A percentile compares a stretch with the other conserved stretches of the same genome.
Evolutionary conservation across 2,113 vertebrate genomes (phyloP).

Genomic region (Rhinopomastus cyanomelas): DNA sequence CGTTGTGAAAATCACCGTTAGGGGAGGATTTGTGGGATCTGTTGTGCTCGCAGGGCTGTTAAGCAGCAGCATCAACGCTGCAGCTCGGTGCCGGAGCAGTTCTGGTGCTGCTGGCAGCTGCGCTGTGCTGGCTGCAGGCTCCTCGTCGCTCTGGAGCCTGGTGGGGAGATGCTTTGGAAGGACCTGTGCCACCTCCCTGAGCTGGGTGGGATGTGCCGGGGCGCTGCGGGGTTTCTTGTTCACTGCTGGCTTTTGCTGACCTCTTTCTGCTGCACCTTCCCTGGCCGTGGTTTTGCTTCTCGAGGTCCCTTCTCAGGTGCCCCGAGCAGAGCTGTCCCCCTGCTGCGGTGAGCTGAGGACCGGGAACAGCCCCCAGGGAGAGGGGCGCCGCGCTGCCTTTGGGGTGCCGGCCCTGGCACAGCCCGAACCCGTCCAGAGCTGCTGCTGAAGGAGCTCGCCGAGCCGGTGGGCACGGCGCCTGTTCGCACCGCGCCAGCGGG

Average conservation of each 20-base stretch:
- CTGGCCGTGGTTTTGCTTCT: conserved; percentile 41
- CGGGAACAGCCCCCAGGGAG: background rate
- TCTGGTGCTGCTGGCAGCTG: background rate
- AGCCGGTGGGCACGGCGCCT: background rate
- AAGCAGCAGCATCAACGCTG: background rate
- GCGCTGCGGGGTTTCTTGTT: accelerated
- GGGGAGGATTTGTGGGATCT: conserved; percentile 21
- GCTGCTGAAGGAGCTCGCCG: accelerated
- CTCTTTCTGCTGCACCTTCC: background rate
- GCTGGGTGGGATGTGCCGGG: background rate
- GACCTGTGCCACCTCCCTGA: accelerated
- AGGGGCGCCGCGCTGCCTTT: background rate
- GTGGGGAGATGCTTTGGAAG: background rate
- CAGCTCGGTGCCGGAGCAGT: background rate
- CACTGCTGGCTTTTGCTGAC: background rate
- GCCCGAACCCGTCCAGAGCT: accelerated
- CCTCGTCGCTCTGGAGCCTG: background rate
- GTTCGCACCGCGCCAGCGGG: background rate
- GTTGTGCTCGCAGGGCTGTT: conserved; percentile 21
- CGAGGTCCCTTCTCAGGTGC: background rate
- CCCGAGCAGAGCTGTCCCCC: background rate
- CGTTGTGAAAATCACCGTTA: background rate
- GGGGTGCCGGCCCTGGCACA: background rate
- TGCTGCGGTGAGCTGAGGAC: background rate
- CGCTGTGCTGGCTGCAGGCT: background rate